phyloP scores from a whole-genome alignment of 64 coral and sea anemone species.

The Trachythela sp. region DNA sequence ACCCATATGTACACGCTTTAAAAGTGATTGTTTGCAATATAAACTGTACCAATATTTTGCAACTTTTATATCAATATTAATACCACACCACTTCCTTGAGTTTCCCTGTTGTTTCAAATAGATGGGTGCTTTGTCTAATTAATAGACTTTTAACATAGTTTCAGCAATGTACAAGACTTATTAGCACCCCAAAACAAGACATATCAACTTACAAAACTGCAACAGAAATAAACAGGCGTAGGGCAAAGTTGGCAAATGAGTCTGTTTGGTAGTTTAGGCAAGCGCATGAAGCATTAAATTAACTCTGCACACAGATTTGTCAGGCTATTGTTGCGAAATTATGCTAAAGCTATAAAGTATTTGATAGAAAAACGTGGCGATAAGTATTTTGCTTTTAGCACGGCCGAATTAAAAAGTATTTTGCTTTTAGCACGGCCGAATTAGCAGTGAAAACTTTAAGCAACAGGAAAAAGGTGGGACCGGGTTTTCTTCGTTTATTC shows the following conservation, averaged over 20 bases:
- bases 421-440: too few relatives aligned
- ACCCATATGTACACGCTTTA: too few relatives aligned
- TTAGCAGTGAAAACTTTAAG: too few relatives aligned
- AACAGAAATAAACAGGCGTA: background rate
- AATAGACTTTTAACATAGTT: background rate
- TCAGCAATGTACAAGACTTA: background rate
- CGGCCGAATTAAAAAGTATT: too few relatives aligned
- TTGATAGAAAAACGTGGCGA: too few relatives aligned
- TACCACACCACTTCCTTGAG: background rate
- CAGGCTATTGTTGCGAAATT: background rate
- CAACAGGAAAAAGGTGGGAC: too few relatives aligned
- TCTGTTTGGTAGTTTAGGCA: background rate
- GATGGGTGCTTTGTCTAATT: background rate
- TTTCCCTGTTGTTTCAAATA: background rate
- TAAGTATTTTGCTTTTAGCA: too few relatives aligned
- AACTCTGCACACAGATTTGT: background rate
- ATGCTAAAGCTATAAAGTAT: background rate
- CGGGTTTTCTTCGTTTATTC: too few relatives aligned
- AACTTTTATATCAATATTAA: too few relatives aligned
- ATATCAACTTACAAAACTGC: background rate
- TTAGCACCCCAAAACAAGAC: background rate
- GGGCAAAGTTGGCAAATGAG: background rate
- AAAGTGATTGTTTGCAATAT: too few relatives aligned
- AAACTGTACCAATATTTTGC: too few relatives aligned
- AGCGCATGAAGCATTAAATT: background rate